These are phyloP conservation scores for Trachymyrmex septentrionalis DNA, from an alignment of 1,140 invertebrate genomes.

Conservation along the genomic window DNA sequence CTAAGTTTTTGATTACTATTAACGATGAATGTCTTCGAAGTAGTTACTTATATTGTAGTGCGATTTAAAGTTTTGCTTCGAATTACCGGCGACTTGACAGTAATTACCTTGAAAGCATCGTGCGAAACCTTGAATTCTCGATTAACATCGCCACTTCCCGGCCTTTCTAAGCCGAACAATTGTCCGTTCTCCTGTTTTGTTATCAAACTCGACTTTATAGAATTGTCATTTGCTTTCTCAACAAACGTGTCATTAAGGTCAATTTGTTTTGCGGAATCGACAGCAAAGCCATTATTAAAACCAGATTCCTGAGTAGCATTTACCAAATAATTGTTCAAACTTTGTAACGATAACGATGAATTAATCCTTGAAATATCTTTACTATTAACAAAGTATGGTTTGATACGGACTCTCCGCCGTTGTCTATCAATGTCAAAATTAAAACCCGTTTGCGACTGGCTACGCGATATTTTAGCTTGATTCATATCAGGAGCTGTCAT, in stretches of 20 bases:
- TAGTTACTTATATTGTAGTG: slow-evolving; percentile 17
- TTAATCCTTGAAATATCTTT: slow-evolving; percentile 10
- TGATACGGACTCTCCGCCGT: neutral
- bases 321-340: neutral
- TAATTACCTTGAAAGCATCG: slow-evolving; percentile 60
- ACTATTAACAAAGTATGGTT: slow-evolving; percentile 15
- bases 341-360: slow-evolving; percentile 16
- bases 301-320: neutral
- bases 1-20: slow-evolving; percentile 5
- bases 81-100: slow-evolving; percentile 46
- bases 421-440: neutral
- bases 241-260: slow-evolving; percentile 30
- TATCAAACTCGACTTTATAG: neutral
- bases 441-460: neutral
- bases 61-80: slow-evolving; percentile 46
- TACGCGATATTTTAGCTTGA: neutral
- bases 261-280: slow-evolving; percentile 21
- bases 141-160: slow-evolving; percentile 45
- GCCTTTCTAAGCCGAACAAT: slow-evolving; percentile 14
- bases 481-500: neutral
- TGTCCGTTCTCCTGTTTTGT: slow-evolving; percentile 24
- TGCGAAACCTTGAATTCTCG: slow-evolving; percentile 29
- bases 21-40: neutral
- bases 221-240: slow-evolving; percentile 16
- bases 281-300: slow-evolving; percentile 6